Evolutionary conservation across 2,113 vertebrate genomes (phyloP).

Genomic region (Hymenochirus boettgeri): DNA sequence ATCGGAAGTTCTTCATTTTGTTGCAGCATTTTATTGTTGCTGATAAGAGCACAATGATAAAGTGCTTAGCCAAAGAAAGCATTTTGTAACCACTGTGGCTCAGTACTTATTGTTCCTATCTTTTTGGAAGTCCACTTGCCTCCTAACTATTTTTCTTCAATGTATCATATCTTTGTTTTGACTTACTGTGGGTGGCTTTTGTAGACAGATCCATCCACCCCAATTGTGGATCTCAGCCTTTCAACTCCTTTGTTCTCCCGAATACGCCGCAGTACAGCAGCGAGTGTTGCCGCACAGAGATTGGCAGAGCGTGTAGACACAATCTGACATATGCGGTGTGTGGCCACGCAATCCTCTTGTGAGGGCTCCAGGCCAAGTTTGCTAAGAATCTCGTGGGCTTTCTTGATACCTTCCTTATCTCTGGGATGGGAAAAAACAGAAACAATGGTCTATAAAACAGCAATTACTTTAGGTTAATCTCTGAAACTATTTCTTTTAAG

Average conservation of each 20-base stretch:
- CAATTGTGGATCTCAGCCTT: slow-evolving; percentile 77
- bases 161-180: fast-evolving
- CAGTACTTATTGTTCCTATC: too few species aligned
- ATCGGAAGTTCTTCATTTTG: too few species aligned
- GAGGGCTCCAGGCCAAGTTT: slow-evolving; percentile 75
- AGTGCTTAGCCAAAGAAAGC: too few species aligned
- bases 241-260: slow-evolving; percentile 87
- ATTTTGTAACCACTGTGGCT: too few species aligned
- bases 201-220: slow-evolving; percentile 89
- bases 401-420: slow-evolving; percentile 76
- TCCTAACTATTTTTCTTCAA: too few species aligned
- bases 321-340: slow-evolving; percentile 83
- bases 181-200: slow-evolving; percentile 94
- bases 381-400: slow-evolving; percentile 68
- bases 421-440: slow-evolving; percentile 56
- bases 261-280: slow-evolving; percentile 79
- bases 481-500: too few species aligned
- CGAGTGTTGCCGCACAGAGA: slow-evolving; percentile 81
- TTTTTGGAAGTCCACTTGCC: too few species aligned
- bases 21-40: too few species aligned
- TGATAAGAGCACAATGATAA: too few species aligned
- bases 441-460: too few species aligned
- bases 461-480: too few species aligned
- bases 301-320: slow-evolving; percentile 85
- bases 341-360: slow-evolving; percentile 76